Evolutionary conservation across 1,140 invertebrate species (phyloP), one percentile per base, ranked within the genome.

Genomic region (Brachionus asplanchnoidis): DNA sequence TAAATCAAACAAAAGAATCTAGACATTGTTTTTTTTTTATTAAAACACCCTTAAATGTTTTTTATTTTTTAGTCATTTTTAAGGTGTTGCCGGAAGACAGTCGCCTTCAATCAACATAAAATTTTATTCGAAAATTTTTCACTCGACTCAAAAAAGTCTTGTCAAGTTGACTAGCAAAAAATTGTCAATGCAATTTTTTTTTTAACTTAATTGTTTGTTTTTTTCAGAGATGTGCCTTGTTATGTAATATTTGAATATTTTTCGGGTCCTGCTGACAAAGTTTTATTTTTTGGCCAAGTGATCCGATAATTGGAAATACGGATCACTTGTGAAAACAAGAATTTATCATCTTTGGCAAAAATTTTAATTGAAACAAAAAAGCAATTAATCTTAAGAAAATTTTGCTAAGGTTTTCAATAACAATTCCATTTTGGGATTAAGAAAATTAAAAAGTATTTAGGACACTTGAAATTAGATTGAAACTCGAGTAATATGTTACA

Each of bases 391-490:
- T 73, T 73, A 73, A 73, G 68, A 73, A 68, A 68, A 7, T 73
- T 73, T 60, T 60, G 17, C 20, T 42, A 42, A 40, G 68, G 68
- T 73, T 73, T 73, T 68, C 66, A 68, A 68, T 68, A 73, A 73
- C 36, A 73, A 73, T 73, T 73, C 68, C 68, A 73, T 73, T 73
- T 73, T 73, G 68, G 68, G 68, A 73, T 73, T 73, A 73, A 73
- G 68, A 60, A 73, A 73, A 73, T 73, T 73, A 73, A 73, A 73
- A 73, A 73, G 68, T 73, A 73, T 73, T 73, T 73, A 73, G 68
- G 68, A 42, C 68, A 73, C 68, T 73, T 73, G 66, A 68, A 68
- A 32, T 68, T 32, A 68, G 32, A 68, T 60, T 60, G 53, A 60
- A 60, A 60, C 53, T 60, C 53, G 53, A 60, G 53, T 60, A 60